phyloP scores from a whole-genome alignment of 2,888 invertebrate species.

The Apamea crenata region DNA sequence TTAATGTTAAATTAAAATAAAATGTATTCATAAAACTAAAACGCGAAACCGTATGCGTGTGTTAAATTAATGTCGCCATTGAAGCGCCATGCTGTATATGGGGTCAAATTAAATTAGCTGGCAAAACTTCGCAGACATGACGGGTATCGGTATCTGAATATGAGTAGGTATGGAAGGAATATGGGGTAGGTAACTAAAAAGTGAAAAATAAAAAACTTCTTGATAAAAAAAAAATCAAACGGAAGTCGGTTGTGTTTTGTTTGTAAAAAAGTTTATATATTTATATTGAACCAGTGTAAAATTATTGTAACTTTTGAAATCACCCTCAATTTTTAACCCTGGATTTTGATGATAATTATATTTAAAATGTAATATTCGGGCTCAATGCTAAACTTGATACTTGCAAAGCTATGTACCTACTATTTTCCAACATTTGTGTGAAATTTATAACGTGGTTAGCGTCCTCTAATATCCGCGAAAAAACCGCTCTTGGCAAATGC shows the following conservation, averaged over 20 bases:
- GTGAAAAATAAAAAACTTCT: too few relatives aligned
- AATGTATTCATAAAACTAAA: too few relatives aligned
- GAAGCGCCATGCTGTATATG: too few relatives aligned
- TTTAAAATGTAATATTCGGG: not conserved
- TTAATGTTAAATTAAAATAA: too few relatives aligned
- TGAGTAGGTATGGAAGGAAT: too few relatives aligned
- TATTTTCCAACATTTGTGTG: not conserved
- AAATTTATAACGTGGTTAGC: slow-evolving; percentile 16
- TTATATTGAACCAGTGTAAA: not conserved
- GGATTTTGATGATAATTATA: not conserved
- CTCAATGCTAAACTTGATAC: not conserved
- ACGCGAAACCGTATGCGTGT: too few relatives aligned
- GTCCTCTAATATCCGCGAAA: slow-evolving; percentile 26
- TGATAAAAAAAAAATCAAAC: too few relatives aligned
- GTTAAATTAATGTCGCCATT: too few relatives aligned
- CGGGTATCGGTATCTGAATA: not conserved
- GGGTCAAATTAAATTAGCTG: not conserved
- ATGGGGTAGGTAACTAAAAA: too few relatives aligned
- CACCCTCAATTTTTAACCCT: not conserved
- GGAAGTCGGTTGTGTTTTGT: not conserved
- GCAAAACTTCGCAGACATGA: not conserved
- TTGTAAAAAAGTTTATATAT: not conserved
- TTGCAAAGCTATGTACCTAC: not conserved
- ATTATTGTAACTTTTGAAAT: not conserved
- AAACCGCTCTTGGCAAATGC: slow-evolving; percentile 46